Evolutionary conservation across 1,140 invertebrate species (phyloP).

Genomic region (Euborellia annulipes): DNA sequence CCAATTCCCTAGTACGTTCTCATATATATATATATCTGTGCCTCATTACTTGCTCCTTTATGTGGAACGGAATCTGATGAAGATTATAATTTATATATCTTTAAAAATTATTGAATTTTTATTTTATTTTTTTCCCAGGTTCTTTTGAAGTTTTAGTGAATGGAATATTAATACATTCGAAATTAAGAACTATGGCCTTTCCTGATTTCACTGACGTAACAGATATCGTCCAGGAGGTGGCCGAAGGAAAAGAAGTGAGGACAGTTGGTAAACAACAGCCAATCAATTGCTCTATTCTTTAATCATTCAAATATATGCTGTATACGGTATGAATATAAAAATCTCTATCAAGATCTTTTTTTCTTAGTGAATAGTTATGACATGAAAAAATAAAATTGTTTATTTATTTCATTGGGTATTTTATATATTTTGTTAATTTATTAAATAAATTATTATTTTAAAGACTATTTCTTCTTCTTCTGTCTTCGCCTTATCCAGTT

Average conservation of each 20-base stretch:
- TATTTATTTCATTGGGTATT: no score
- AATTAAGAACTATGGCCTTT: slow-evolving; percentile 43
- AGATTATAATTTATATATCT: slow-evolving; percentile 39
- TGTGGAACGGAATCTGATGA: slow-evolving; percentile 42
- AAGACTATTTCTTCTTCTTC: no score
- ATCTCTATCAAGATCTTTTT: no score
- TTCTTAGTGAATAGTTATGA: no score
- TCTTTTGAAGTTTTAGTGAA: slow-evolving; percentile 49
- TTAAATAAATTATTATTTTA: no score
- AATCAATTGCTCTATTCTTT: slow-evolving; percentile 32
- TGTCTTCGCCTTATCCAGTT: no score
- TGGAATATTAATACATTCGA: slow-evolving; percentile 43
- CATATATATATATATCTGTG: slow-evolving; percentile 2
- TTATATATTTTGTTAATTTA: no score
- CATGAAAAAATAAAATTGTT: no score
- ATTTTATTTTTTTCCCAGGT: slow-evolving; percentile 29
- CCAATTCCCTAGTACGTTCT: slow-evolving; percentile 2
- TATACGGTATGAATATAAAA: no score
- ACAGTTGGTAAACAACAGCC: slow-evolving; percentile 37
- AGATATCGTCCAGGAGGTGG: slow-evolving; percentile 33
- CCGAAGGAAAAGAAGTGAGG: slow-evolving; percentile 29
- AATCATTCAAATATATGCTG: no score
- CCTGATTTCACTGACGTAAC: slow-evolving; percentile 42
- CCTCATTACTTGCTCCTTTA: slow-evolving; percentile 53
- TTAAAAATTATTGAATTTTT: slow-evolving; percentile 5